Percentiles rank a stretch among this genome's conserved stretches.
phyloP scores from a whole-genome alignment of 2,797 vertebrate species.

The Danio tinwini region DNA sequence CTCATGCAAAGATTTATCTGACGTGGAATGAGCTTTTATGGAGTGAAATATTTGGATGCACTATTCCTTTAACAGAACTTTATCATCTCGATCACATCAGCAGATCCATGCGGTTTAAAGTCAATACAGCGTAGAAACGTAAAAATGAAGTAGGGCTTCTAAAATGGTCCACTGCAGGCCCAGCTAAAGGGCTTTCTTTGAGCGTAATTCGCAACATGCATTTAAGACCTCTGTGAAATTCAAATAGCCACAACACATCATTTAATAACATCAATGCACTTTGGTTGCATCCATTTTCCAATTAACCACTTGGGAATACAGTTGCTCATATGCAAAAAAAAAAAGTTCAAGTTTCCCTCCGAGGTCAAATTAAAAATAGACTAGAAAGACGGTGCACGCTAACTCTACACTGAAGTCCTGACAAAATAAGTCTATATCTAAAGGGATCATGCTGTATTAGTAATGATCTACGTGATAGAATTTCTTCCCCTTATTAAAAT shows the following conservation, averaged over 20 bases:
- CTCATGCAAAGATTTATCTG: background rate
- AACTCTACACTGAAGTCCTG: conserved; percentile 36
- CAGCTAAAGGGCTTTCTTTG: conserved; percentile 35
- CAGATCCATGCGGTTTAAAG: conserved; percentile 42
- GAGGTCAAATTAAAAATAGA: conserved; percentile 39
- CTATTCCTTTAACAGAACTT: background rate
- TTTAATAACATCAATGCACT: conserved; percentile 54
- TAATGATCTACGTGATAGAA: background rate
- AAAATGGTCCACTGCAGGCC: conserved; percentile 49
- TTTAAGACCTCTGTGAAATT: conserved; percentile 40
- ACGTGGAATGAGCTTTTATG: background rate
- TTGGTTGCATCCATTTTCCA: conserved; percentile 44
- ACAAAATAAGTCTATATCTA: conserved; percentile 43
- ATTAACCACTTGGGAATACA: background rate
- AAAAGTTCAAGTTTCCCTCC: conserved; percentile 19
- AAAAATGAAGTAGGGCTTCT: conserved; percentile 47
- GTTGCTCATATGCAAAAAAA: conserved; percentile 25
- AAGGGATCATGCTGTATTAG: conserved; percentile 41
- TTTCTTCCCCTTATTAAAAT: conserved; percentile 24
- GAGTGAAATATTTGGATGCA: background rate
- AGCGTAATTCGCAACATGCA: conserved; percentile 56
- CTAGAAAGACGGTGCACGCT: background rate
- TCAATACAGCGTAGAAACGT: conserved; percentile 49
- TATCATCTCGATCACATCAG: background rate
- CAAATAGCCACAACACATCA: conserved; percentile 36